Evolutionary conservation across 2,888 invertebrate genomes (phyloP).

Genomic region (Megaustenia siamemsis): DNA sequence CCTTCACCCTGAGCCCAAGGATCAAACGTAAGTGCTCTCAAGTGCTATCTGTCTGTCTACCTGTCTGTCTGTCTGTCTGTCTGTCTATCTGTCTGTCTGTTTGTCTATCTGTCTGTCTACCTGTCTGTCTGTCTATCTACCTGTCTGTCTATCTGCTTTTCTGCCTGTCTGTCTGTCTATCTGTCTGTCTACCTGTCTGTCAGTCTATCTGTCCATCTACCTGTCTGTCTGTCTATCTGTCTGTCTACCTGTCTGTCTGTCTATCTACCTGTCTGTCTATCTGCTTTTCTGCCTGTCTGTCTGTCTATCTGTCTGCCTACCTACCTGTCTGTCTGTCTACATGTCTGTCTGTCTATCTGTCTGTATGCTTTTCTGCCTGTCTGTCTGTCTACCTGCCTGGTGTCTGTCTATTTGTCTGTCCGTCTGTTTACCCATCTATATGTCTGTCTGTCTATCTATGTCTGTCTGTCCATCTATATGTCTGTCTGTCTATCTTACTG

Average conservation of each 20-base stretch:
- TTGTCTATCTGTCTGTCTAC: not conserved
- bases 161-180: not conserved
- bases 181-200: slow-evolving; percentile 1
- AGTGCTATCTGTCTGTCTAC: not conserved
- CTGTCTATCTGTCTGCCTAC: not conserved
- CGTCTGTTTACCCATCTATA: slow-evolving; percentile 8
- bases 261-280: slow-evolving; percentile 6
- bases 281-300: not conserved
- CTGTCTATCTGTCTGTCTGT: not conserved
- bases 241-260: not conserved
- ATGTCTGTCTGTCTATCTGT: not conserved
- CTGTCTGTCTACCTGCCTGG: not conserved
- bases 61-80: not conserved
- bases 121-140: not conserved
- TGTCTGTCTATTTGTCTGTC: slow-evolving; percentile 14
- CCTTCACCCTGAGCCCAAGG: slow-evolving; percentile 44
- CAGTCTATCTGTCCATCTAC: not conserved
- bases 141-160: not conserved
- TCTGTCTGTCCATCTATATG: slow-evolving; percentile 18
- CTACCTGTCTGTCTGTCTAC: not conserved
- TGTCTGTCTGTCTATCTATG: slow-evolving; percentile 17
- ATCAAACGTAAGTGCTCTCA: slow-evolving; percentile 42
- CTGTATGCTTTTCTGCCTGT: not conserved
- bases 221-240: not conserved
- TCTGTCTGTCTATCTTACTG: slow-evolving; percentile 31